A percentile compares a stretch with the other conserved stretches of the same genome.
These are phyloP conservation scores for Perccottus glenii DNA, from an alignment of 2,113 vertebrate species.

Conservation along the genomic window DNA sequence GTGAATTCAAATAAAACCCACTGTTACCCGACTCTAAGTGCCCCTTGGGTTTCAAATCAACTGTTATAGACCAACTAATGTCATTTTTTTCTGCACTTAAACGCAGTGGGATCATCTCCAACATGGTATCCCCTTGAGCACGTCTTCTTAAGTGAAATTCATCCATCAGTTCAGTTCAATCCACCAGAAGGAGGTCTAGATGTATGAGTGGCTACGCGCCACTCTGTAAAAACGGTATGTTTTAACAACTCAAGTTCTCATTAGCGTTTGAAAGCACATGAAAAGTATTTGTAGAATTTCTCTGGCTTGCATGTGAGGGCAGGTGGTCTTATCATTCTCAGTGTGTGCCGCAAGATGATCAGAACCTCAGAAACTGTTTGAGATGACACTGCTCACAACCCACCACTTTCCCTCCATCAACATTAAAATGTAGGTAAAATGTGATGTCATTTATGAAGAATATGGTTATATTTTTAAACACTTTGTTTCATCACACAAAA, in stretches of 20 bases:
- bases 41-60: constrained; percentile 29
- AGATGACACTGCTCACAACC: constrained; percentile 42
- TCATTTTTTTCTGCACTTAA: constrained; percentile 28
- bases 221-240: constrained; percentile 30
- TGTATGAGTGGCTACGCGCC: constrained; percentile 19
- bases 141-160: constrained; percentile 41
- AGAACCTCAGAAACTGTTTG: constrained; percentile 16
- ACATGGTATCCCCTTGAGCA: constrained; percentile 30
- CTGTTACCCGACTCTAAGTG: constrained; percentile 4
- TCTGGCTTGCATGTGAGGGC: constrained; percentile 7
- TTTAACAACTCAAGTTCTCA: constrained; percentile 32
- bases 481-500: constrained; percentile 37
- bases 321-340: constrained; percentile 32
- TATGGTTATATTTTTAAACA: constrained; percentile 43
- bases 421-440: constrained; percentile 46
- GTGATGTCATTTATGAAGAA: constrained; percentile 51
- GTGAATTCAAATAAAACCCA: constrained; percentile 36
- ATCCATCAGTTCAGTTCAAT: constrained; percentile 38
- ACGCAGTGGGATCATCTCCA: constrained; percentile 39
- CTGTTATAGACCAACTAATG: constrained; percentile 28
- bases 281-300: constrained; percentile 23
- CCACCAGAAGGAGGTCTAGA: constrained; percentile 22
- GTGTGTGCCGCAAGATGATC: constrained; percentile 32
- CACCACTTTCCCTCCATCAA: constrained; percentile 40
- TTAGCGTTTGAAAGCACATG: constrained; percentile 45